A percentile compares a stretch with the other conserved stretches of the same genome.
Evolutionary conservation across 2,797 vertebrate genomes (phyloP).

Genomic region (Saxicola maurus): DNA sequence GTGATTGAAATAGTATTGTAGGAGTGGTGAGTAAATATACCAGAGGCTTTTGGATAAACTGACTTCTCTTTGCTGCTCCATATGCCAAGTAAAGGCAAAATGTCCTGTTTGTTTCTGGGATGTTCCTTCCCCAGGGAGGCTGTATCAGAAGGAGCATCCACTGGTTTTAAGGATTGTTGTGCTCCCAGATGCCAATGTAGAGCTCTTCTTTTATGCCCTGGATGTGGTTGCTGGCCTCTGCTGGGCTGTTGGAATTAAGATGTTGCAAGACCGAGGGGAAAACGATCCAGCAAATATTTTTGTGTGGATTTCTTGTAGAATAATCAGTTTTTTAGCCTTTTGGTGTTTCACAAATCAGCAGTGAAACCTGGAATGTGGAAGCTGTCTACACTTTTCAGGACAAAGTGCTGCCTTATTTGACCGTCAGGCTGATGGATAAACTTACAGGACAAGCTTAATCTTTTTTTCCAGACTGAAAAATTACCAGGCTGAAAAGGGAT

Average conservation of each 20-base stretch:
- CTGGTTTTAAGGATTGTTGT: background rate
- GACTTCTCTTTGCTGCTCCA: background rate
- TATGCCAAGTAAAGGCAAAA: background rate
- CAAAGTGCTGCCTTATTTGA: background rate
- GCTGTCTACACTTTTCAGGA: background rate
- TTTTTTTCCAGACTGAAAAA: slow-evolving; percentile 15
- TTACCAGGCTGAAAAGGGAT: background rate
- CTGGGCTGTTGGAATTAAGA: background rate
- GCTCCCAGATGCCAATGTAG: background rate
- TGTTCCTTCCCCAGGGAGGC: background rate
- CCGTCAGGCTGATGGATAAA: background rate
- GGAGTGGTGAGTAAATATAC: background rate
- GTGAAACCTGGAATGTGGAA: background rate
- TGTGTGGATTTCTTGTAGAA: background rate
- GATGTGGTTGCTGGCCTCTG: background rate
- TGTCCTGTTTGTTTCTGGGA: background rate
- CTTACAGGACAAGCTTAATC: background rate
- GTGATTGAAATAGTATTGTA: slow-evolving; percentile 16
- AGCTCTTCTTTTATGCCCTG: background rate
- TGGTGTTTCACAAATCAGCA: background rate
- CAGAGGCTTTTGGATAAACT: background rate
- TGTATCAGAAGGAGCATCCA: background rate
- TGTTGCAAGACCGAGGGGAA: background rate
- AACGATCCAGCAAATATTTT: background rate
- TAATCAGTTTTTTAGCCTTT: background rate